Base-by-base conservation (phyloP, 2,888 invertebrate species). In the Villa cingulata region DNA sequence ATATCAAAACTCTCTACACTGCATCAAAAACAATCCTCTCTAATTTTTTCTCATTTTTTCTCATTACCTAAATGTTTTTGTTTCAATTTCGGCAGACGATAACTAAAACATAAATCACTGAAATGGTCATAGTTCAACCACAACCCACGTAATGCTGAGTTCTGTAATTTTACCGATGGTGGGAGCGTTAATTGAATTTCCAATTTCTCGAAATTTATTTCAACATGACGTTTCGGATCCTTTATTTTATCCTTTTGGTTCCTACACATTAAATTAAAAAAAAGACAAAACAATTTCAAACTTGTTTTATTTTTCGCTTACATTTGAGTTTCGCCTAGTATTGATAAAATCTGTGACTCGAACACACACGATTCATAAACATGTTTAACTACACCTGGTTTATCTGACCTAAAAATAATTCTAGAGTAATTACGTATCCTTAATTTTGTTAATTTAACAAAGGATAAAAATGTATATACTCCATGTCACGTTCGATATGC, bases 41-140 rank as follows among this genome's bases (percentile, higher is more conserved):
- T n/a, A n/a, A n/a, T n/a, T n/a, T 47, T 49, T 34, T 34, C n/a
- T 18, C 2, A 14, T 14, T n/a, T 39, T 27, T 9, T 32, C 7
- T 23, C 23, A 6, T 23, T 23, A 23, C 23, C 7, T 23, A 23
- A 23, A 6, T 23, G 23, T 23, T 23, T 23, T 23, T 23, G 58
- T 19, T 57, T 56, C 3, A 58, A 53, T 45, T 57, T 59, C 15
- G 59, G 61, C 4, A 65, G 53, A 38, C 55, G 52, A 46, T 57
- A 68, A 49, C 64, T 68, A 16, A 55, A 56, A 52, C 72, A 70
- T 29, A 68, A 65, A 55, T 75, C 74, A 53, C 74, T 75, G 38
- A 73, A 65, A 56, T 76, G 75, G 55, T 76, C 74, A 55, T 73
- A 76, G 50, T 65, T 71, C 5, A 73, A 54, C 65, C 74, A 74